A percentile compares a stretch with the other conserved stretches of the same genome.
These are phyloP conservation scores for Brachionus plicatilis DNA, from an alignment of 1,140 invertebrate species.

Conservation along the genomic window DNA sequence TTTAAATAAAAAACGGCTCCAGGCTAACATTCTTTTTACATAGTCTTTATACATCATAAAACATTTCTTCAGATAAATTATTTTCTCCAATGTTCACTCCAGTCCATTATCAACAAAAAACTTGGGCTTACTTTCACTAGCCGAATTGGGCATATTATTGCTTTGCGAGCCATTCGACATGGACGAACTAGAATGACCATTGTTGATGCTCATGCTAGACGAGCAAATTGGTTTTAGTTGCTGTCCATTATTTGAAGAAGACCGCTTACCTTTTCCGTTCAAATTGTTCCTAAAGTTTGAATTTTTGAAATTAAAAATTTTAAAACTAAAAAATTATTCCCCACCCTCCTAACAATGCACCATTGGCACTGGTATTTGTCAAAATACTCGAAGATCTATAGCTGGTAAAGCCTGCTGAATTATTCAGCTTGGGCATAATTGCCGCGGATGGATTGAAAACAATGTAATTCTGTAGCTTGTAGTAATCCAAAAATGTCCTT, in stretches of 20 bases:
- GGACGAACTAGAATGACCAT: conserved; percentile 14
- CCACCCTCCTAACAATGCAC: background rate
- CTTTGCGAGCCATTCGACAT: conserved; percentile 17
- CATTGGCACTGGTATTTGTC: background rate
- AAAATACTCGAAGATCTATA: background rate
- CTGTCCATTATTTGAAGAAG: background rate
- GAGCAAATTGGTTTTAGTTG: conserved; percentile 4
- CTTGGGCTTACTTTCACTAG: conserved; percentile 4
- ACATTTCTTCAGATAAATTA: background rate
- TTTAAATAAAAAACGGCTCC: background rate
- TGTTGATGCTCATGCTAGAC: conserved; percentile 4
- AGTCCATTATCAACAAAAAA: conserved; percentile 12
- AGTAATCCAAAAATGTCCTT: conserved; percentile 72
- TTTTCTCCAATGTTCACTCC: background rate
- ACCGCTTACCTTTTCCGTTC: conserved; percentile 1
- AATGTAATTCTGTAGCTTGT: conserved; percentile 68
- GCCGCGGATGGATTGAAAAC: conserved; percentile 50
- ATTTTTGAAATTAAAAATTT: background rate
- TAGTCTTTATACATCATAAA: background rate
- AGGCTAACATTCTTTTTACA: background rate
- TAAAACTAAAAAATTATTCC: background rate
- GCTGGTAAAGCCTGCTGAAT: background rate
- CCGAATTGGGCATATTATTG: background rate
- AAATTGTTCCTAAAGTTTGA: background rate
- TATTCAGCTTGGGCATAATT: conserved; percentile 46